Evolutionary conservation across 2,888 invertebrate species (phyloP), one percentile per base, ranked within the genome.

Genomic region (Quadroppia sp.): DNA sequence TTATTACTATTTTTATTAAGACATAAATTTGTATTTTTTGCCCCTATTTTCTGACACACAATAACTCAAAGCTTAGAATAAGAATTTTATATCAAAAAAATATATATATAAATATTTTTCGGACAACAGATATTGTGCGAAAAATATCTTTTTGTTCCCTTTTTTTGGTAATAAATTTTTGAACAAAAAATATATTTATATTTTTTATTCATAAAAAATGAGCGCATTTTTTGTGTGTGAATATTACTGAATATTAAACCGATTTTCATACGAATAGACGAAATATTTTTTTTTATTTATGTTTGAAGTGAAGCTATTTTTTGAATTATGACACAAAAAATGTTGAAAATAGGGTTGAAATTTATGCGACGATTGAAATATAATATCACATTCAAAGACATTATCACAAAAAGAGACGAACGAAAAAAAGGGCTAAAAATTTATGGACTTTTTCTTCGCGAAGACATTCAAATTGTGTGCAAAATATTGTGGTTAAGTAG

Each of bases 381-480:
- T 61, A 61, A 61, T 61, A 61, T n/a, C 53, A n/a, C 61, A 61
- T 61, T 61, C 36, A 4, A 61, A 61, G 28, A 61, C 36, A 61
- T 61, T 61, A 61, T 61, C 28, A 61, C 61, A 61, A 17, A 59
- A 28, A n/a, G n/a, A 50, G 45, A 42, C 11, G 11, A 11, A 42
- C 45, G 45, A 17, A 59, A 48, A 48, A 48, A 20, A 20, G 11
- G 23, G 23, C 53, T 17, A 13, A 11, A 25, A 61, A 61, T 61
- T 61, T 61, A 61, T 61, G 32, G 32, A 61, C 32, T 32, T 61
- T 61, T 28, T 1, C 23, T 3, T 48, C 48, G 40, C 40, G n/a
- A n/a, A n/a, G n/a, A n/a, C n/a, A n/a, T n/a, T n/a, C n/a, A n/a
- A n/a, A n/a, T 40, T 6, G 7, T 13, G 48, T 20, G 20, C n/a